Base-by-base conservation (phyloP, 2,888 invertebrate genomes). In the Neelides folsomi region DNA sequence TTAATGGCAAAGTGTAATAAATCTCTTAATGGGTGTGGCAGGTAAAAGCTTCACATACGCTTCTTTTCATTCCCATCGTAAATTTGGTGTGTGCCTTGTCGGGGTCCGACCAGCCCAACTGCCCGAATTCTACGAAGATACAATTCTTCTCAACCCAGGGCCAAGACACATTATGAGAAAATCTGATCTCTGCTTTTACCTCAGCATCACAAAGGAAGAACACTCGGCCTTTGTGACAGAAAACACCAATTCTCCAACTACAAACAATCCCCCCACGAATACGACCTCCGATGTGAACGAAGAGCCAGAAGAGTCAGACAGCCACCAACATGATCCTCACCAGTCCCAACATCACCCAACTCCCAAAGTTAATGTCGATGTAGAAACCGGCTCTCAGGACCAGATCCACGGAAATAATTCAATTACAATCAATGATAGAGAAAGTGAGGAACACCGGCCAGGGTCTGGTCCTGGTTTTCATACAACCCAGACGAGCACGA, bases 21-120 rank as follows among this genome's bases (percentile, higher is more conserved):
- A 27, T 27, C 27, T 27, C 7, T 27, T 27, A 27, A 27, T 27
- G 27, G 27, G 27, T 27, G 27, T 27, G 27, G 27, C 7, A 71
- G 95, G 95, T 50, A 95, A 97, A 74, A 93, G 93, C 72, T 97
- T 97, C 73, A 95, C 94, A n/a, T 97, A 93, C 71, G 95, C 97
- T 62, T 93, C 93, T 69, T 97, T 97, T 72, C 95, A 97, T 75
- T 94, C 95, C 47, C 97, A 97, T 73, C 80, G 95, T 74, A 94
- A 94, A 87, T 62, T 54, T 42, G 61, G 60, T 9, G 60, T 60
- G 7, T 55, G 58, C 43, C 51, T 58, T 4, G 92, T 97, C 4
- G 97, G 93, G n/a, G 92, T 97, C 13, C 81, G 94, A 51, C 88
- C 92, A 40, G 83, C 88, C 0, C 89, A 92, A 71, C 75, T 90